These are phyloP conservation scores for Lutjanus argentimaculatus DNA, from an alignment of 2,797 vertebrate genomes.

Conservation along the genomic window DNA sequence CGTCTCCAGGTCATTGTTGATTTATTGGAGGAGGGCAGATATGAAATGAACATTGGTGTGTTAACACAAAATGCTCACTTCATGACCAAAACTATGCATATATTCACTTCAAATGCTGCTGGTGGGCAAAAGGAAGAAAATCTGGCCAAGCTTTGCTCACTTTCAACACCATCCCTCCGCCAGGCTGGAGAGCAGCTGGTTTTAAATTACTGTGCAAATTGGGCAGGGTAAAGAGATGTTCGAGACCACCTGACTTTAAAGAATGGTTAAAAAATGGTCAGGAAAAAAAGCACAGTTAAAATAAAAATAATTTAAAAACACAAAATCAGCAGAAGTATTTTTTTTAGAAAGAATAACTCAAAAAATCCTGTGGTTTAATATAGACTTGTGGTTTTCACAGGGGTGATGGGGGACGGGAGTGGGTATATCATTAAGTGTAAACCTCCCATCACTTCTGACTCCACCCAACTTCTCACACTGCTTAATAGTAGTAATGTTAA, in stretches of 20 bases:
- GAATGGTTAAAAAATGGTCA: background rate
- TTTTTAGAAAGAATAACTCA: background rate
- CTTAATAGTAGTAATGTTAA: background rate
- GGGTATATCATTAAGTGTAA: conserved; percentile 1
- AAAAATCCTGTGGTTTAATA: background rate
- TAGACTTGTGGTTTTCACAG: conserved; percentile 5
- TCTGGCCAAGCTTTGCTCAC: background rate
- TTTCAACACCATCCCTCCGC: background rate
- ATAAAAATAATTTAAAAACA: background rate
- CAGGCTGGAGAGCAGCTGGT: background rate
- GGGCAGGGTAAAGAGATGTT: background rate
- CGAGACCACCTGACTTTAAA: background rate
- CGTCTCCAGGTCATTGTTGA: background rate
- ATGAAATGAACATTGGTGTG: background rate
- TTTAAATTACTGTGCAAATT: background rate
- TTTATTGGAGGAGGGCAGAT: background rate
- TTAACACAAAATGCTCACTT: background rate
- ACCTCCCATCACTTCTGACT: conserved; percentile 15
- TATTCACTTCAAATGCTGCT: background rate
- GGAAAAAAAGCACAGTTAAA: background rate
- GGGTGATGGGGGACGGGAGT: background rate
- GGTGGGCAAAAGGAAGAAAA: background rate
- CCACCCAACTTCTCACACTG: background rate
- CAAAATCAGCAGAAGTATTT: background rate
- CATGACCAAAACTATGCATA: background rate